Evolutionary conservation across 1,140 invertebrate species (phyloP).

Genomic region (Drosophila virilis): DNA sequence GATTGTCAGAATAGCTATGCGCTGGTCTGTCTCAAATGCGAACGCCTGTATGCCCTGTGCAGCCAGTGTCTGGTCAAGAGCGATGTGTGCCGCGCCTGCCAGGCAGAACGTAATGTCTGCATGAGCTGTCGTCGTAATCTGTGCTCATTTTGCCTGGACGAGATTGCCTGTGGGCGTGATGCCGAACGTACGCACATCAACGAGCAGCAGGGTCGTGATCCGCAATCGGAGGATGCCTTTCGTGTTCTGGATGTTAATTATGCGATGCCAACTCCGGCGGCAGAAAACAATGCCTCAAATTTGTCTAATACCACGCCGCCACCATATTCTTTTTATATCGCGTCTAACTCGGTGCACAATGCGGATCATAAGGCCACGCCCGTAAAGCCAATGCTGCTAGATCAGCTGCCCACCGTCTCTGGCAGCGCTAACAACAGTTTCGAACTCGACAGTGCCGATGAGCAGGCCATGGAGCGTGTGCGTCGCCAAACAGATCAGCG

Average conservation of each 20-base stretch:
- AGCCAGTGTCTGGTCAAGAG: slow-evolving; percentile 67
- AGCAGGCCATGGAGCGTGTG: slow-evolving; percentile 66
- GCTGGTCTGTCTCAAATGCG: slow-evolving; percentile 74
- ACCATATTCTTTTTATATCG: slow-evolving; percentile 74
- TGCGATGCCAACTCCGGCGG: slow-evolving; percentile 10
- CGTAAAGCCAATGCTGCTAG: slow-evolving; percentile 52
- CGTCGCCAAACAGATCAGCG: slow-evolving; percentile 69
- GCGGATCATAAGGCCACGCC: slow-evolving; percentile 61
- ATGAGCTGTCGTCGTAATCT: slow-evolving; percentile 74
- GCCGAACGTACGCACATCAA: slow-evolving; percentile 65
- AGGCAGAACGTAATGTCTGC: slow-evolving; percentile 75
- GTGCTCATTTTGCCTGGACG: slow-evolving; percentile 76
- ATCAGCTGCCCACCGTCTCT: slow-evolving; percentile 51
- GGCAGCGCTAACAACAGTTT: slow-evolving; percentile 65
- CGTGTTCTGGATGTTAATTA: slow-evolving; percentile 70
- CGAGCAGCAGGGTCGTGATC: slow-evolving; percentile 32
- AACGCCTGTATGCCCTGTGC: slow-evolving; percentile 72
- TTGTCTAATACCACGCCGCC: slow-evolving; percentile 34
- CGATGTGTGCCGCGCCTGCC: slow-evolving; percentile 70
- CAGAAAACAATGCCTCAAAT: slow-evolving; percentile 38
- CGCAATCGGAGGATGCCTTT: slow-evolving; percentile 51
- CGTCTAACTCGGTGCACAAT: slow-evolving; percentile 71
- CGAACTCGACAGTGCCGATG: slow-evolving; percentile 69
- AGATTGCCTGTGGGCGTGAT: slow-evolving; percentile 70
- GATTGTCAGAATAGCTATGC: slow-evolving; percentile 65